Evolutionary conservation across 2,113 vertebrate species (phyloP).

Genomic region (Poecile atricapillus): DNA sequence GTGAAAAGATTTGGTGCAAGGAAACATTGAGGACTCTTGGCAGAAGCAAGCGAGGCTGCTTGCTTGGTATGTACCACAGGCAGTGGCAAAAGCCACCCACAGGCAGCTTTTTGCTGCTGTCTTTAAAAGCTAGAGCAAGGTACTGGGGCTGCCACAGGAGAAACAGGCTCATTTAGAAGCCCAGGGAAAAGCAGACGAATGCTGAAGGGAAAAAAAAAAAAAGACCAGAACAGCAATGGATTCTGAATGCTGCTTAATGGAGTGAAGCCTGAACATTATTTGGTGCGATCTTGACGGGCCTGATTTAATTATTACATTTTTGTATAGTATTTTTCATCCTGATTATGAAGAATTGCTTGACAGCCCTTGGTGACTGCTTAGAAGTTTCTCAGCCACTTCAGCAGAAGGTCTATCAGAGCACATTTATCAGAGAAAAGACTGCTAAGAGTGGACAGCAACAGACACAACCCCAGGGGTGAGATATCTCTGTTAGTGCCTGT

Average conservation of each 20-base stretch:
- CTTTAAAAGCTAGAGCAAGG: neutral
- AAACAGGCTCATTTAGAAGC: neutral
- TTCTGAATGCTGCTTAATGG: conserved; percentile 3
- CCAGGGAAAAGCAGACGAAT: neutral
- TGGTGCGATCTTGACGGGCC: neutral
- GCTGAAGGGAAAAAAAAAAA: neutral
- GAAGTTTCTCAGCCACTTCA: neutral
- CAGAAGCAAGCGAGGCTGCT: neutral
- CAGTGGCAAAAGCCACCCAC: neutral
- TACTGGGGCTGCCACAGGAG: neutral
- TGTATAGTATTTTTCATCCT: neutral
- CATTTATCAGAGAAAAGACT: neutral
- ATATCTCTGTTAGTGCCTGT: neutral
- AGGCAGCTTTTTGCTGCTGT: neutral
- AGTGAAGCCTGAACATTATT: neutral
- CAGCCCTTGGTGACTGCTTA: neutral
- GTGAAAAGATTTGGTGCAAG: neutral
- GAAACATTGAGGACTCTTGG: neutral
- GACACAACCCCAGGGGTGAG: neutral
- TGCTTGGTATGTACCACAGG: neutral
- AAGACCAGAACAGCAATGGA: neutral
- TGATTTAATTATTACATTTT: conserved; percentile 21
- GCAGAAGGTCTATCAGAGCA: neutral
- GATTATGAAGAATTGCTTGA: neutral
- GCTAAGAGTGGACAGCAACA: rapidly evolving